These are phyloP conservation scores for Drosophila kikkawai DNA, from an alignment of 1,140 invertebrate genomes.

Conservation along the genomic window DNA sequence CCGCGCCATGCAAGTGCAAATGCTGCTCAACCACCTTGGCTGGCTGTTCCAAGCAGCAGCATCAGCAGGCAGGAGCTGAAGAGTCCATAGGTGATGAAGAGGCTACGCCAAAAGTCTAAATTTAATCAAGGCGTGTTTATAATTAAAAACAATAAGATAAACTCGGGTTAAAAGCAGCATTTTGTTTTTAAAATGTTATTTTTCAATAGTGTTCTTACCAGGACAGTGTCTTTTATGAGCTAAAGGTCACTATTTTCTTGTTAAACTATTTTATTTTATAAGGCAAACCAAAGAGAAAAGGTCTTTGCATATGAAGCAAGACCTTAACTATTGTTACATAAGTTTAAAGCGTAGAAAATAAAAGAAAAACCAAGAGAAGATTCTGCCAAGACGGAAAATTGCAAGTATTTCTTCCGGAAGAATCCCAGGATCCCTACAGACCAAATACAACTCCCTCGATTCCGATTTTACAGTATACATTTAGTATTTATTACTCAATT, in stretches of 20 bases:
- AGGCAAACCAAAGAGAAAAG: not conserved
- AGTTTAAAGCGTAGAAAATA: not conserved
- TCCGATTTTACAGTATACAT: conserved; percentile 32
- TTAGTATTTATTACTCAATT: conserved; percentile 79
- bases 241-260: not conserved
- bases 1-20: not conserved
- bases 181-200: conserved; percentile 5
- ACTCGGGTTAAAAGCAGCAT: not conserved
- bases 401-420: not conserved
- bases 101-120: not conserved
- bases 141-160: not conserved
- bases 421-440: too few relatives aligned
- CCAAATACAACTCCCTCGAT: not conserved
- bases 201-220: not conserved
- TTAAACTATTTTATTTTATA: not conserved
- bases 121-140: conserved; percentile 2
- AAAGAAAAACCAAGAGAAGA: not conserved
- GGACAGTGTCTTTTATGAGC: not conserved
- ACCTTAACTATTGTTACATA: not conserved
- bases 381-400: too few relatives aligned
- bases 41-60: not conserved
- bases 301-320: not conserved
- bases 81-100: not conserved
- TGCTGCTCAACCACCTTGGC: not conserved
- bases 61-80: not conserved